Evolutionary conservation across 2,888 invertebrate species (phyloP).

Genomic region (Notodonta dromedarius): DNA sequence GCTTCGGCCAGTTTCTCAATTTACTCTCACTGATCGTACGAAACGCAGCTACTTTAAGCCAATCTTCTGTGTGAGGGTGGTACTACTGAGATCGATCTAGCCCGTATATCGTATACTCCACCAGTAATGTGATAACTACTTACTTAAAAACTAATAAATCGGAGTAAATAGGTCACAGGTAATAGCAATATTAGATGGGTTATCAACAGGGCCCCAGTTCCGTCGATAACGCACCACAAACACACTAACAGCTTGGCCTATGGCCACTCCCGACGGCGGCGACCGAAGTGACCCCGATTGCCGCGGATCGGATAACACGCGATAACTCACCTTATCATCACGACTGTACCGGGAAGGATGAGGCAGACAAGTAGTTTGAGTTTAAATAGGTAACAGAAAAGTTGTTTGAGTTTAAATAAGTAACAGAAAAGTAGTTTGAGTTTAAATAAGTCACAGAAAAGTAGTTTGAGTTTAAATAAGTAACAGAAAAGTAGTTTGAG

Average conservation of each 20-base stretch:
- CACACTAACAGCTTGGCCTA: background rate
- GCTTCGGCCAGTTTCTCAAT: no score
- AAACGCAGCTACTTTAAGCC: no score
- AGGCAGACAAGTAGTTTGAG: background rate
- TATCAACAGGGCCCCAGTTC: background rate
- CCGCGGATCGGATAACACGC: background rate
- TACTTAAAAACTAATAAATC: no score
- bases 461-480: background rate
- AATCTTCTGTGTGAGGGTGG: no score
- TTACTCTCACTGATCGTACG: no score
- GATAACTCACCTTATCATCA: background rate
- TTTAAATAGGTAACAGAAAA: background rate
- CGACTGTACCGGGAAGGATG: background rate
- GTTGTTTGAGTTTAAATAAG: background rate
- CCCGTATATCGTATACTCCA: no score
- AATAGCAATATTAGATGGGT: background rate
- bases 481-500: background rate
- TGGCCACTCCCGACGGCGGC: background rate
- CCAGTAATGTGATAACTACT: no score
- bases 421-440: background rate
- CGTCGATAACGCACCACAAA: background rate
- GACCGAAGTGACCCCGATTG: slow-evolving; percentile 2
- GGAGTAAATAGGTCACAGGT: no score
- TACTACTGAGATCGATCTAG: no score
- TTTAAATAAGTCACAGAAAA: background rate